Evolutionary conservation across 30 jellyfish, hydroid and myxozoan genomes (phyloP).

Genomic region (Chironex yamaguchii): DNA sequence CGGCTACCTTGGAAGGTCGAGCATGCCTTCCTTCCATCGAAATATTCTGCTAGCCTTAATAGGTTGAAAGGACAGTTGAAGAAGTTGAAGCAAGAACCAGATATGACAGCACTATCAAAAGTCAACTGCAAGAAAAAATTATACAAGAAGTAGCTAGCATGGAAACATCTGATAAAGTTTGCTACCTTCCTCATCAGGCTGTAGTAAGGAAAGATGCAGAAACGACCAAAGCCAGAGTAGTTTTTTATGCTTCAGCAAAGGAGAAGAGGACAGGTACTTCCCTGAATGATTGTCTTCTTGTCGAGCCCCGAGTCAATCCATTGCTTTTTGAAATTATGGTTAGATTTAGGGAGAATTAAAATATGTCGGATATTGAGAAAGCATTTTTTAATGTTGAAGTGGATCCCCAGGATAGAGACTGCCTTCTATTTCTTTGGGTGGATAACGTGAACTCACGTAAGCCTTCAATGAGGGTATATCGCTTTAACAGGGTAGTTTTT

Average conservation of each 20-base stretch:
- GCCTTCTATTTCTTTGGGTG: constrained; percentile 29
- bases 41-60: constrained; percentile 20
- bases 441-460: neutral
- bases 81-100: constrained; percentile 39
- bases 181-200: constrained; percentile 47
- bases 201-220: constrained; percentile 36
- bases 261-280: constrained; percentile 9
- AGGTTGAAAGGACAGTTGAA: constrained; percentile 11
- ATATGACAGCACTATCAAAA: neutral
- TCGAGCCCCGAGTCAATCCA: constrained; percentile 5
- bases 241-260: neutral
- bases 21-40: constrained; percentile 1
- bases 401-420: neutral
- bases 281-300: constrained; percentile 8
- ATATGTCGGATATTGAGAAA: constrained; percentile 17
- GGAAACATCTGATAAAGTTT: neutral
- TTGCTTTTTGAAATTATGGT: neutral
- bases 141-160: constrained; percentile 25
- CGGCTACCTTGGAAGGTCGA: constrained; percentile 70
- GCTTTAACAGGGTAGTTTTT: constrained; percentile 7
- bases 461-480: neutral
- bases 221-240: constrained; percentile 34
- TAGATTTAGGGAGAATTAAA: neutral
- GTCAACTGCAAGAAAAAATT: constrained; percentile 23
- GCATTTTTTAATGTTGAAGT: constrained; percentile 28